These are phyloP conservation scores for Nymphalis io DNA, from an alignment of 1,140 invertebrate genomes.

Conservation along the genomic window DNA sequence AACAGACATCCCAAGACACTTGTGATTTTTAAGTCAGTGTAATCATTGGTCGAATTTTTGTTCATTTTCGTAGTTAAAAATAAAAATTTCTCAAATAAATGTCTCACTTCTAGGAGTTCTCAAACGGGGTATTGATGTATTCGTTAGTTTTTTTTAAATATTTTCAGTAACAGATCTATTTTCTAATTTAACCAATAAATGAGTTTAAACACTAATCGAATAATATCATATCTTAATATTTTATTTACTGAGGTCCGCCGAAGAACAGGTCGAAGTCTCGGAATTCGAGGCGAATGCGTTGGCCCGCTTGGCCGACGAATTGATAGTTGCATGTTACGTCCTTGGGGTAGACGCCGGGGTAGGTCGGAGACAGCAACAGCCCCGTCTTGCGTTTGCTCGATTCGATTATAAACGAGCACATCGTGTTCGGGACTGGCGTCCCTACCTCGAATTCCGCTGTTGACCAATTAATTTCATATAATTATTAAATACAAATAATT, in stretches of 20 bases:
- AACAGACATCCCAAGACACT: too few relatives aligned
- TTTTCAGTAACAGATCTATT: not conserved
- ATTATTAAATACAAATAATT: too few relatives aligned
- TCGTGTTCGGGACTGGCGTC: slow-evolving; percentile 87
- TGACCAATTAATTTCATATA: not conserved
- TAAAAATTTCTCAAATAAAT: too few relatives aligned
- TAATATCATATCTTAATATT: not conserved
- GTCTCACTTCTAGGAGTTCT: too few relatives aligned
- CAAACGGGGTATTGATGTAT: too few relatives aligned
- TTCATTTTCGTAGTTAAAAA: too few relatives aligned
- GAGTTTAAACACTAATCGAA: too few relatives aligned
- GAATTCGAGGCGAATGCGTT: slow-evolving; percentile 97
- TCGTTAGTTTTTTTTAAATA: too few relatives aligned
- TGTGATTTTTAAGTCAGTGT: too few relatives aligned
- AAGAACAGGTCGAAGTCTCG: slow-evolving; percentile 99
- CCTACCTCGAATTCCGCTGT: slow-evolving; percentile 95
- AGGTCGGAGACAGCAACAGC: slow-evolving; percentile 96
- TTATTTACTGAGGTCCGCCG: slow-evolving; percentile 97
- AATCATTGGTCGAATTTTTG: too few relatives aligned
- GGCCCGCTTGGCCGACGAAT: slow-evolving; percentile 93
- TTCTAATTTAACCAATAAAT: not conserved
- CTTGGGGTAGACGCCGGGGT: slow-evolving; percentile 99
- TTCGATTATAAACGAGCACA: slow-evolving; percentile 93
- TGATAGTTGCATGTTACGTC: slow-evolving; percentile 95
- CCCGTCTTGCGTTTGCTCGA: slow-evolving; percentile 89